A percentile compares a stretch with the other conserved stretches of the same genome.
phyloP scores from a whole-genome alignment of 2,888 invertebrate genomes.

The Phorcus lineatus region DNA sequence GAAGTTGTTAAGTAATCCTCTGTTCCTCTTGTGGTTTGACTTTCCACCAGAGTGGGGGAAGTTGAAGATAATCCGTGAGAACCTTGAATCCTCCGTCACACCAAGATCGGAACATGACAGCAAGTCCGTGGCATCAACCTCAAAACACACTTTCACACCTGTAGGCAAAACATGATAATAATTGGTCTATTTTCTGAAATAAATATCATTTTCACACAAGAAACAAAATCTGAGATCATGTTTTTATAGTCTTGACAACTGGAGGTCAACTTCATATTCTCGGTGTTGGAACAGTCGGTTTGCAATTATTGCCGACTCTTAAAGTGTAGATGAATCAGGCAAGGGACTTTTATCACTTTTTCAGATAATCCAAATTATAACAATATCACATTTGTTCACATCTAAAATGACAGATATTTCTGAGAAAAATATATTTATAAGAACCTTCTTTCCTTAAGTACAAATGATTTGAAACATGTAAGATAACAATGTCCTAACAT shows the following conservation, averaged over 20 bases:
- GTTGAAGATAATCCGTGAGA: slow-evolving; percentile 79
- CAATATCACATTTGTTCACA: too few relatives aligned
- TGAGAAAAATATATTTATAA: too few relatives aligned
- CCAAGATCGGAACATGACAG: slow-evolving; percentile 63
- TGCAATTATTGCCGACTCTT: too few relatives aligned
- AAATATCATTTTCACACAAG: not conserved
- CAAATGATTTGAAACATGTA: not conserved
- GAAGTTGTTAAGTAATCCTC: slow-evolving; percentile 78
- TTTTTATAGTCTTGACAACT: too few relatives aligned
- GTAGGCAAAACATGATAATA: slow-evolving; percentile 35
- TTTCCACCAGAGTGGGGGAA: slow-evolving; percentile 81
- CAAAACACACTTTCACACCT: slow-evolving; percentile 77
- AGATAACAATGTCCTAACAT: too few relatives aligned
- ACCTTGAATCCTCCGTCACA: slow-evolving; percentile 61
- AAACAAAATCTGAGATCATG: too few relatives aligned
- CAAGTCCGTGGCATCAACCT: slow-evolving; percentile 78
- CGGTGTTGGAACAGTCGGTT: too few relatives aligned
- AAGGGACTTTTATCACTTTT: too few relatives aligned
- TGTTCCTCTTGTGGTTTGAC: slow-evolving; percentile 79
- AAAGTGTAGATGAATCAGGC: too few relatives aligned
- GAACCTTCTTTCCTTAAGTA: not conserved
- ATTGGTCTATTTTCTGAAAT: not conserved
- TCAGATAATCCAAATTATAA: too few relatives aligned
- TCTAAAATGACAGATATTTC: too few relatives aligned
- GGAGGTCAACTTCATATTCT: too few relatives aligned